Percentiles rank a stretch among this genome's conserved stretches.
Evolutionary conservation across 2,888 invertebrate species (phyloP).

Genomic region (Perdita meconis): DNA sequence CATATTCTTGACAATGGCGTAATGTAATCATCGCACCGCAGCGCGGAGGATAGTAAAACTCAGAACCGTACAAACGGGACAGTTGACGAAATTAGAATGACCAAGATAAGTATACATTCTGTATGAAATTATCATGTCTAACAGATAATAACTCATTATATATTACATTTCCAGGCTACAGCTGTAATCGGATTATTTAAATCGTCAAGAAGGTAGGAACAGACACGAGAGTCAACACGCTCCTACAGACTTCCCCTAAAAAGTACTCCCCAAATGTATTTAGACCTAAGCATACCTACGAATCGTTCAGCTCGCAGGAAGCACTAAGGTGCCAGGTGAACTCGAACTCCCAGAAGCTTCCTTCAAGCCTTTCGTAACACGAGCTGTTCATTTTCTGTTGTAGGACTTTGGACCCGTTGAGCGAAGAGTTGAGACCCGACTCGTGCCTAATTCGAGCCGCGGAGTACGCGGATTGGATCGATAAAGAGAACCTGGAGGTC

Average conservation of each 20-base stretch:
- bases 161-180: slow-evolving; percentile 53
- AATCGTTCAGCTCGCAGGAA: not conserved
- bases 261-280: not conserved
- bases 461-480: slow-evolving; percentile 49
- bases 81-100: slow-evolving; percentile 7
- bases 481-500: slow-evolving; percentile 20
- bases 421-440: slow-evolving; percentile 39
- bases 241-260: not conserved
- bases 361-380: slow-evolving; percentile 44
- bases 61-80: slow-evolving; percentile 8
- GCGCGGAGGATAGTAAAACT: slow-evolving; percentile 17
- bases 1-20: not conserved
- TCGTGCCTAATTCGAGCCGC: not conserved
- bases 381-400: slow-evolving; percentile 66
- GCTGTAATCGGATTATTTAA: slow-evolving; percentile 34
- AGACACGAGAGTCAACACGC: slow-evolving; percentile 14
- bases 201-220: slow-evolving; percentile 38
- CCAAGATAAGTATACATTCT: slow-evolving; percentile 59
- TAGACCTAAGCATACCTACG: not conserved
- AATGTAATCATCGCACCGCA: not conserved
- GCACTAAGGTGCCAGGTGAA: too few species aligned
- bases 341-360: slow-evolving; percentile 5
- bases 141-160: slow-evolving; percentile 41
- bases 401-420: slow-evolving; percentile 64
- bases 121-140: slow-evolving; percentile 15